Percentiles rank a stretch among this genome's conserved stretches.
phyloP scores from a whole-genome alignment of 2,797 vertebrate genomes.

The Oryzias dopingdopingensis region DNA sequence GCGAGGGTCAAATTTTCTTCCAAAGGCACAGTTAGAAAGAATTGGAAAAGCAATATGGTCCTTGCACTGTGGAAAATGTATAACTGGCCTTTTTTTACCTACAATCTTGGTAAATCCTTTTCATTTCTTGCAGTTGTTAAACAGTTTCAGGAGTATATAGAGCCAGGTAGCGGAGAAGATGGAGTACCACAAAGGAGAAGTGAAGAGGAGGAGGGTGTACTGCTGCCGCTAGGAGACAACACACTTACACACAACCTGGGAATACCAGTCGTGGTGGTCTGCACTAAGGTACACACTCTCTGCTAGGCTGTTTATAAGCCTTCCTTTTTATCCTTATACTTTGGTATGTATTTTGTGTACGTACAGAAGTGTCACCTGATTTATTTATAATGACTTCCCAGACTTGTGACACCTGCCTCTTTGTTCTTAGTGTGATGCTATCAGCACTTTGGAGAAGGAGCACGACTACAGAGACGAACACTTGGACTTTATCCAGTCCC shows the following conservation, averaged over 20 bases:
- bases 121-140: constrained; percentile 84
- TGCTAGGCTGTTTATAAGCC: too few species aligned
- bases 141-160: constrained; percentile 97
- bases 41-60: too few species aligned
- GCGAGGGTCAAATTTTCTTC: too few species aligned
- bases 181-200: constrained; percentile 90
- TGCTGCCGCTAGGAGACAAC: constrained; percentile 93
- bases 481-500: constrained; percentile 97
- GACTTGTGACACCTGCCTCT: constrained; percentile 17
- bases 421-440: constrained; percentile 88
- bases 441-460: constrained; percentile 96
- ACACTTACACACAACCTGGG: constrained; percentile 96
- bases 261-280: constrained; percentile 94
- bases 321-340: background rate
- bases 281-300: constrained; percentile 85
- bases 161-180: constrained; percentile 91
- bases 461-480: constrained; percentile 99
- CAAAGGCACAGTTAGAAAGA: too few species aligned
- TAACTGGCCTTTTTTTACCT: too few species aligned
- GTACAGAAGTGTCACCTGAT: constrained; percentile 7
- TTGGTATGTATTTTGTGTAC: background rate
- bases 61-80: too few species aligned
- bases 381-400: constrained; percentile 1
- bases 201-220: constrained; percentile 89
- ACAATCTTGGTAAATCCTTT: background rate